Evolutionary conservation across 1,140 invertebrate species (phyloP), one percentile per base, ranked within the genome.

Genomic region (Papilio machaon): DNA sequence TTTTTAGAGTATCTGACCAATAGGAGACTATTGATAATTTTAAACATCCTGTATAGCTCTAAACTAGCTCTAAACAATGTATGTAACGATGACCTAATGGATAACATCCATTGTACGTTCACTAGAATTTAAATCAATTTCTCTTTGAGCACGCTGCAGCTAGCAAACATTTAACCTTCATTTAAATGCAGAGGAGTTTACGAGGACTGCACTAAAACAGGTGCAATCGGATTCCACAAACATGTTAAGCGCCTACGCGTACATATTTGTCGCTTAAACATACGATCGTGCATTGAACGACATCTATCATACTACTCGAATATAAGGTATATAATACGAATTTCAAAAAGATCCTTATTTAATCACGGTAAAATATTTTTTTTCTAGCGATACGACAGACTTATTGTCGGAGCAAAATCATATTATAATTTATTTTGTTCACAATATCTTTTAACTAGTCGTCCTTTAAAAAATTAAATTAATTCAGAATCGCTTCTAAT

Each of bases 91-190:
- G 13, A 35, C 17, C 19, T 30, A 35, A 30, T 64, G 19, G 30
- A 15, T 38, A 30, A 35, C 64, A 70, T 30, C 64, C 30, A 70
- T 35, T 70, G 64, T 35, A 70, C 64, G 64, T 70, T 13, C 30
- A 70, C 35, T 11, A 38, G 64, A 70, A 70, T 70, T 15, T 70
- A 70, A 70, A 70, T 70, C 64, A 70, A 70, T 70, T 70, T 70
- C 64, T 38, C 64, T 70, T 70, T 67, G 23, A 11, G 23, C 23
- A 15, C 15, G 6, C 64, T 70, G 30, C 64, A 67, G 35, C 64
- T 35, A 70, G 64, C 64, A 70, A 70, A 70, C 64, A 70, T 70
- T 70, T 70, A 70, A 70, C 64, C 64, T 70, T 70, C 64, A 70
- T 70, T 70, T 70, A 35, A 70, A 70, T 70, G 30, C 64, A 70